Evolutionary conservation across 2,113 vertebrate species (phyloP).

Genomic region (Circaetus cinerascens): DNA sequence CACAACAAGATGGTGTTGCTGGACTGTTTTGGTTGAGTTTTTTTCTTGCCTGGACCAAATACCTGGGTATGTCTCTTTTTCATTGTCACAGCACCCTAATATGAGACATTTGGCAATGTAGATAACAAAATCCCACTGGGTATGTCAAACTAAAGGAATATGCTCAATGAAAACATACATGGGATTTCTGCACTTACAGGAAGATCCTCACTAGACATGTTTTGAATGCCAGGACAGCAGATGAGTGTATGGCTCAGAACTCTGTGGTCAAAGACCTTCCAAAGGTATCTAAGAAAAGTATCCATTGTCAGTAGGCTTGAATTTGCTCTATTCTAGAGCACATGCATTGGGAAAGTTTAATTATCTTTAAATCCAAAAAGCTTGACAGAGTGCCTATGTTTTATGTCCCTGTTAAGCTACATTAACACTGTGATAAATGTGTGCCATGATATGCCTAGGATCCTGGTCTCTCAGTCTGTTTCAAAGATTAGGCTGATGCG

Average conservation of each 20-base stretch:
- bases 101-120: background rate
- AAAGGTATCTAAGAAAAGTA: background rate
- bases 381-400: background rate
- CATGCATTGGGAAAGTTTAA: background rate
- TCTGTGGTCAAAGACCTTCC: background rate
- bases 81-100: background rate
- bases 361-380: background rate
- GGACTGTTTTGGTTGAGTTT: background rate
- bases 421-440: background rate
- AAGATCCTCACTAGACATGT: background rate
- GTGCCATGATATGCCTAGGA: background rate
- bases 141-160: background rate
- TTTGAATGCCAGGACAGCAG: background rate
- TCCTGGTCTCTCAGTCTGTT: background rate
- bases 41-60: background rate
- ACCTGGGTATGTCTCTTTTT: background rate
- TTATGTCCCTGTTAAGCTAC: background rate
- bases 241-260: background rate
- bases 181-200: background rate
- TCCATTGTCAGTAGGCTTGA: background rate
- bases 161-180: background rate
- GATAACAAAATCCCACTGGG: background rate
- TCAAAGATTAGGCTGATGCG: background rate
- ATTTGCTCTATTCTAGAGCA: background rate
- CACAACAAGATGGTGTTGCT: background rate